Percentiles rank a stretch among this genome's conserved stretches.
These are phyloP conservation scores for Grus americana DNA, from an alignment of 2,113 vertebrate genomes.

Conservation along the genomic window DNA sequence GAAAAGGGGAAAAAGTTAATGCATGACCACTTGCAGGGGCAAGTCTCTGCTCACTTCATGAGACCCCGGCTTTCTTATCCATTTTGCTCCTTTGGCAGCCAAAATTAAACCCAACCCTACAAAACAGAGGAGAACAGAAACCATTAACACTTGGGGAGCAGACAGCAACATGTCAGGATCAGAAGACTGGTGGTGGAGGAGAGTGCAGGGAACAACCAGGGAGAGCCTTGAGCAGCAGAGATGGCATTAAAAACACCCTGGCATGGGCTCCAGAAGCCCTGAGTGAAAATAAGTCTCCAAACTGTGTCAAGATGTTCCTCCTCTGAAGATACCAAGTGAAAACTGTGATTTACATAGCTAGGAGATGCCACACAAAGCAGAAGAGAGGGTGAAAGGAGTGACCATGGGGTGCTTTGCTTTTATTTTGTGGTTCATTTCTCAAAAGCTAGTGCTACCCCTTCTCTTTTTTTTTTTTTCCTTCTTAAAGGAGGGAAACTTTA, in stretches of 20 bases:
- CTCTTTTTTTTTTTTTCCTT: not conserved
- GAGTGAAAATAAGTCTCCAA: not conserved
- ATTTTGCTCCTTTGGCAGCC: not conserved
- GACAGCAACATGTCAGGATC: not conserved
- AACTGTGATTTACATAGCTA: conserved; percentile 19
- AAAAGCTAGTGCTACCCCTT: not conserved
- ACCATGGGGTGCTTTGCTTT: conserved; percentile 1
- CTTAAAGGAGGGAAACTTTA: not conserved
- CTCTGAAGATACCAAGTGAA: not conserved
- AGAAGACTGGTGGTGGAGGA: not conserved
- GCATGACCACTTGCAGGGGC: not conserved
- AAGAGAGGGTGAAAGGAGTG: not conserved
- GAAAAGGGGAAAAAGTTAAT: not conserved
- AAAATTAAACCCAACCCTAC: not conserved
- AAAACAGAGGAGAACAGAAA: not conserved
- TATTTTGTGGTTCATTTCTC: conserved; percentile 1
- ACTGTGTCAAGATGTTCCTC: not conserved
- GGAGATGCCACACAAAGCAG: not conserved
- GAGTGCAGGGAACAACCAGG: not conserved
- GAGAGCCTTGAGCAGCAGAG: not conserved
- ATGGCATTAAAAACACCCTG: not conserved
- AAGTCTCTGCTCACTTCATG: not conserved
- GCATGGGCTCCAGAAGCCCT: not conserved
- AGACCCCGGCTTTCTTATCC: not conserved
- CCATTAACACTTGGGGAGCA: not conserved